Base-by-base conservation (phyloP, 2,888 invertebrate genomes). In the Apeira syringaria region DNA sequence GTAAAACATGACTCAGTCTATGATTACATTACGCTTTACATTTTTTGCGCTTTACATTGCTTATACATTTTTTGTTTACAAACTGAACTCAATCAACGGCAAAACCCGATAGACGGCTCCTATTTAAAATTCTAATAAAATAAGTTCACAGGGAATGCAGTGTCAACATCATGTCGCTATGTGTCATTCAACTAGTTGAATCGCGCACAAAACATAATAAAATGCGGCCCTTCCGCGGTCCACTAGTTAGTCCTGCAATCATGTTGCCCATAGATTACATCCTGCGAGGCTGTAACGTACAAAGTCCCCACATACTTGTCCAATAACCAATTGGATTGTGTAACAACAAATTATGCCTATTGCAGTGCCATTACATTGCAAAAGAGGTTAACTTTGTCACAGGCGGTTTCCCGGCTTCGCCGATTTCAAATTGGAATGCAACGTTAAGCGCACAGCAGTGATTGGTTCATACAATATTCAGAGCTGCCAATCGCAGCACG, bases 391-490 rank as follows among this genome's bases (percentile, higher is more conserved):
- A 80, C 74, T 80, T 78, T 80, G 80, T 76, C 72, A 68, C 62
- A 59, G 56, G 52, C 72, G 61, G 71, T 82, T 85, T 85, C 78
- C 82, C 85, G 84, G 84, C 84, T 85, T 83, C 75, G 68, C 74
- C 18, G 74, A 82, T 88, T 89, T 83, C 74, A 88, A 89, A 87
- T 88, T 84, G 87, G 86, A 88, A 88, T 89, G 88, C 88, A 87
- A 74, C 78, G 78, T 74, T 82, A 83, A 83, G 82, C 85, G 86
- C 88, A 83, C 63, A 76, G 56, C 74, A 51, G 81, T 86, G 88
- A 89, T 89, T 89, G 88, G 89, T 73, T 89, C 88, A 89, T 89
- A 88, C 88, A 89, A 88, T 89, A 89, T 89, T 89, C 89, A 89
- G 77, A 57, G 67, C 82, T 61, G 68, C 89, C 88, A 89, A 89